Conservation (phyloP, 2,113 vertebrate genomes). For the Paralichthys olivaceus region DNA sequence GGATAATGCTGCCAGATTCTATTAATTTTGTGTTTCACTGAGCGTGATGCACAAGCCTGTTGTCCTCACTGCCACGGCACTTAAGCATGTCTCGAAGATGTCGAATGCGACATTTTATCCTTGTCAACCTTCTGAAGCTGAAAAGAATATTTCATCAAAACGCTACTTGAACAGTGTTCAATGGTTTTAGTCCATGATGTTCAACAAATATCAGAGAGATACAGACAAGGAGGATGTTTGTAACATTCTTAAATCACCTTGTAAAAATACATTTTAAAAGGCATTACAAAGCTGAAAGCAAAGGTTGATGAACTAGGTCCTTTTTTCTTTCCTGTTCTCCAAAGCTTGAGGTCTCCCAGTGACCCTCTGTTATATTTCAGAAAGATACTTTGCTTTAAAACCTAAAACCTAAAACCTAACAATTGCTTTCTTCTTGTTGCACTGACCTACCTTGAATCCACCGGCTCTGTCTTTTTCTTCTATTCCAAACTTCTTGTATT, state of each 20-base stretch:
- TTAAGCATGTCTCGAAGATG: background rate
- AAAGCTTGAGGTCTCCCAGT: too few relatives aligned
- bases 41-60: slow-evolving; percentile 31
- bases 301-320: background rate
- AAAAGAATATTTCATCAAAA: slow-evolving; percentile 2
- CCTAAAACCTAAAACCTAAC: background rate
- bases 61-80: slow-evolving; percentile 7
- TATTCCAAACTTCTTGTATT: slow-evolving; percentile 7
- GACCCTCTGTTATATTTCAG: too few relatives aligned
- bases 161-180: background rate
- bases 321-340: too few relatives aligned
- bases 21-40: slow-evolving; percentile 53
- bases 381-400: background rate
- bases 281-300: background rate
- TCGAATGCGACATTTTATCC: slow-evolving; percentile 12
- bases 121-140: slow-evolving; percentile 5
- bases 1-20: slow-evolving; percentile 62
- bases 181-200: background rate
- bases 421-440: slow-evolving; percentile 3
- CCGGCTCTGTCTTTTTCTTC: background rate
- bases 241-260: background rate
- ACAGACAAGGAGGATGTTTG: background rate
- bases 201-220: background rate
- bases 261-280: background rate
- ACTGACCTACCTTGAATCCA: slow-evolving; percentile 10